A percentile compares a stretch with the other conserved stretches of the same genome.
These are phyloP conservation scores for Oncorhynchus clarkii DNA, from an alignment of 2,113 vertebrate genomes.

Conservation along the genomic window DNA sequence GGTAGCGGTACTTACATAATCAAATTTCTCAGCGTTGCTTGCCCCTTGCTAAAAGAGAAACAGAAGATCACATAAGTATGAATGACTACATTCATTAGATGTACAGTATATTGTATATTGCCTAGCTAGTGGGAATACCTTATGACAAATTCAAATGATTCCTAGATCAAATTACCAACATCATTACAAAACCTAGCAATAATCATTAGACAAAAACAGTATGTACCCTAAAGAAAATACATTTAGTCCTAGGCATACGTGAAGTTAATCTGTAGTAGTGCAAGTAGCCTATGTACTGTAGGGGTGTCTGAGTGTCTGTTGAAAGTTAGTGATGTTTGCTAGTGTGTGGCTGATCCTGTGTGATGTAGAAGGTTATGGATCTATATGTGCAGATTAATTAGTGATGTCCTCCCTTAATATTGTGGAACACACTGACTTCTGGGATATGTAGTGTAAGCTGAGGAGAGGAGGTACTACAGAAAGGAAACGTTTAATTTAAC, in stretches of 20 bases:
- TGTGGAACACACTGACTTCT: background rate
- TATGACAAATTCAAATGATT: background rate
- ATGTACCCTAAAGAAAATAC: slow-evolving; percentile 22
- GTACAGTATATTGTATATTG: too few relatives aligned
- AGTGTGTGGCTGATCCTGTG: slow-evolving; percentile 12
- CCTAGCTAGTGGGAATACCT: background rate
- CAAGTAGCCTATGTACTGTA: background rate
- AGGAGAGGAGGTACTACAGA: background rate
- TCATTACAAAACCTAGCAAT: slow-evolving; percentile 1
- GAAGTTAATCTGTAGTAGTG: background rate
- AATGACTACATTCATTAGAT: background rate
- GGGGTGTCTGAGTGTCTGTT: background rate
- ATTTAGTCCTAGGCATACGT: slow-evolving; percentile 14
- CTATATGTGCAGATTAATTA: background rate
- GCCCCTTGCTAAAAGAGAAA: slow-evolving; percentile 90
- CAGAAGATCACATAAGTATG: slow-evolving; percentile 33
- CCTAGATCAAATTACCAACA: background rate
- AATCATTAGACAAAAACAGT: background rate
- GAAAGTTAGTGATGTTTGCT: background rate
- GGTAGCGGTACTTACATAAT: slow-evolving; percentile 85
- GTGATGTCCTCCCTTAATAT: background rate
- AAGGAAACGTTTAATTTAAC: background rate
- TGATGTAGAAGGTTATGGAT: background rate
- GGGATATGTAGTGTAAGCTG: background rate
- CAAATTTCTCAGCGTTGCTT: slow-evolving; percentile 97